Evolutionary conservation across 2,888 invertebrate species (phyloP).

Genomic region (Synergus japonicus): DNA sequence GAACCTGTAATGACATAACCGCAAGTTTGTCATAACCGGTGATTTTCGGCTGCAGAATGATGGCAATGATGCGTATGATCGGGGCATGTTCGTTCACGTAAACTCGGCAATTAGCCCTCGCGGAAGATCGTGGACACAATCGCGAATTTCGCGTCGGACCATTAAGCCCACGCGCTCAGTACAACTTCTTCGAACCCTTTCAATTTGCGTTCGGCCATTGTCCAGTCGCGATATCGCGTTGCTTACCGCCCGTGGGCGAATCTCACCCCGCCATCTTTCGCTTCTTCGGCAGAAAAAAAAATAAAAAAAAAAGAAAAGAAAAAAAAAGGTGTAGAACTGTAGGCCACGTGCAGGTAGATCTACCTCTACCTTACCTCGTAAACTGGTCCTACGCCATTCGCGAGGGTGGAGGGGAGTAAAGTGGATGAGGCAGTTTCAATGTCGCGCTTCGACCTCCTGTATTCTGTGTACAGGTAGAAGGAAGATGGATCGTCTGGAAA

Average conservation of each 20-base stretch:
- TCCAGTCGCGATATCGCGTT: conserved; percentile 40
- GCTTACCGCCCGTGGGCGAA: conserved; percentile 41
- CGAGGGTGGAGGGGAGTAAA: conserved; percentile 19
- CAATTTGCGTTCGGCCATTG: conserved; percentile 39
- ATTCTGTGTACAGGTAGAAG: conserved; percentile 16
- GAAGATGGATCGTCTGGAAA: conserved; percentile 32
- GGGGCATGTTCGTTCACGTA: conserved; percentile 13
- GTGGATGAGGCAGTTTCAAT: conserved; percentile 36
- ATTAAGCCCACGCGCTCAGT: conserved; percentile 37
- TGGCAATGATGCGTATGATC: conserved; percentile 21
- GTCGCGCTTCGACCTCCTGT: conserved; percentile 38
- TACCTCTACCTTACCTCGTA: conserved; percentile 1
- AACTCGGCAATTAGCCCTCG: conserved; percentile 34
- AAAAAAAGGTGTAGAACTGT: conserved; percentile 42
- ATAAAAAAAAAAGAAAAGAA: conserved; percentile 30
- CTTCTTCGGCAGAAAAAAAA: conserved; percentile 33
- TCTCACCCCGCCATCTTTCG: conserved; percentile 39
- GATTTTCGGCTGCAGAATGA: neutral
- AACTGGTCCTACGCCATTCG: conserved; percentile 32
- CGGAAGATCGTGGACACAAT: conserved; percentile 37
- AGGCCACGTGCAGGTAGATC: conserved; percentile 35
- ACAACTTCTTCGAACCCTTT: conserved; percentile 39
- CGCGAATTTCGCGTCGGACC: conserved; percentile 29
- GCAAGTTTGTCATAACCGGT: neutral
- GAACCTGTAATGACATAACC: neutral